A percentile compares a stretch with the other conserved stretches of the same genome.
Conservation (phyloP, 2,113 vertebrate species). For the Lathamus discolor region DNA sequence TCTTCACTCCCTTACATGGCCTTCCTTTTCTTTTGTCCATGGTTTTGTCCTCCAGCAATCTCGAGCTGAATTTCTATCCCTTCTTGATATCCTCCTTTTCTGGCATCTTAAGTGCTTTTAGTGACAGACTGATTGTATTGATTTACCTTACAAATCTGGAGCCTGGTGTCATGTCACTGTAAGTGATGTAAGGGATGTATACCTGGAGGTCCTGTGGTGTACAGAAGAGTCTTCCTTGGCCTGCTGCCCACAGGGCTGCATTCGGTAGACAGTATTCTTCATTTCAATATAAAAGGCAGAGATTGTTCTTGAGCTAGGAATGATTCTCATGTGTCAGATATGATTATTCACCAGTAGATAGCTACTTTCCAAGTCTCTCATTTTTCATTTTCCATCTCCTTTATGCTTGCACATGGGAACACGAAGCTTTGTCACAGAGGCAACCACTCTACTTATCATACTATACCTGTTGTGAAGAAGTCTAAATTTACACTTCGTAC, state of each 20-base stretch:
- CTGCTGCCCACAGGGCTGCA: background rate
- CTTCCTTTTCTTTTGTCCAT: background rate
- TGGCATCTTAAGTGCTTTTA: background rate
- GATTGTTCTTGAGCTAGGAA: background rate
- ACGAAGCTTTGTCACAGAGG: background rate
- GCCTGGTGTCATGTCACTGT: background rate
- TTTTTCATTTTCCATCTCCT: background rate
- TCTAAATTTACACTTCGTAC: background rate
- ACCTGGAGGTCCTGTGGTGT: background rate
- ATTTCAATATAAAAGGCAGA: background rate
- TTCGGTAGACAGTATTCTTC: background rate
- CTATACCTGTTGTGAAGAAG: background rate
- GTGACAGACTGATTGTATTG: background rate
- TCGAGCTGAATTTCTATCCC: background rate
- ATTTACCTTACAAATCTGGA: background rate
- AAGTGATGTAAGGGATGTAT: background rate
- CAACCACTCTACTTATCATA: background rate
- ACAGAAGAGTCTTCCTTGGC: background rate
- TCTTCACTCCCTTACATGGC: background rate
- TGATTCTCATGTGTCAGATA: background rate
- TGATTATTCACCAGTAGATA: background rate
- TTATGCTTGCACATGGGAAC: background rate
- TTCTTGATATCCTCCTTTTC: background rate
- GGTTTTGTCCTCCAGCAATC: background rate
- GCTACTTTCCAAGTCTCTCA: background rate